These are phyloP conservation scores for Poicephalus gulielmi DNA, from an alignment of 2,113 vertebrate species.

Conservation along the genomic window DNA sequence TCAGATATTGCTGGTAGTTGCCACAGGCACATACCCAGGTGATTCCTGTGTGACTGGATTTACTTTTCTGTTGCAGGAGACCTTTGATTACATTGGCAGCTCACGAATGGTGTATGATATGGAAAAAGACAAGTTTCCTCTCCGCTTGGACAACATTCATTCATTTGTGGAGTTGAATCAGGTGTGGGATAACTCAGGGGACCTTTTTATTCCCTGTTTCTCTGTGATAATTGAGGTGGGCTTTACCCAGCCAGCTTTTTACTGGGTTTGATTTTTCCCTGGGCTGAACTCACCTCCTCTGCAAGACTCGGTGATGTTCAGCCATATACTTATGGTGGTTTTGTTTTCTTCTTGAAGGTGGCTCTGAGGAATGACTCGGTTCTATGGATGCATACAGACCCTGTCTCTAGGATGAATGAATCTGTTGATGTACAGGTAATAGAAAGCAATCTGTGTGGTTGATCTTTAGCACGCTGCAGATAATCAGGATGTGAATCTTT, in stretches of 20 bases:
- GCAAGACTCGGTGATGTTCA: accelerated
- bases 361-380: constrained; percentile 66
- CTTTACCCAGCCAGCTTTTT: not conserved
- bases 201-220: not conserved
- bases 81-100: constrained; percentile 97
- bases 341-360: constrained; percentile 72
- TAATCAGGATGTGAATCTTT: not conserved
- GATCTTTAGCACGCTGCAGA: not conserved
- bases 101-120: constrained; percentile 89
- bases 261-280: not conserved
- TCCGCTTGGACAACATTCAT: constrained; percentile 72
- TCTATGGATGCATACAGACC: constrained; percentile 93
- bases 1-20: not conserved
- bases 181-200: constrained; percentile 24
- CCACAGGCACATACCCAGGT: accelerated
- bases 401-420: constrained; percentile 80
- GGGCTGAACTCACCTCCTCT: not conserved
- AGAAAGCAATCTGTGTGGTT: not conserved
- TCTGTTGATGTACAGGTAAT: constrained; percentile 77
- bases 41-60: not conserved
- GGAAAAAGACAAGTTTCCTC: constrained; percentile 74
- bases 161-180: constrained; percentile 78
- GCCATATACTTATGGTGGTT: accelerated
- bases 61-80: constrained; percentile 76
- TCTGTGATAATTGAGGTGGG: not conserved